phyloP scores from a whole-genome alignment of 92 coral and sea anemone genomes.

The Zoanthus gigantus region DNA sequence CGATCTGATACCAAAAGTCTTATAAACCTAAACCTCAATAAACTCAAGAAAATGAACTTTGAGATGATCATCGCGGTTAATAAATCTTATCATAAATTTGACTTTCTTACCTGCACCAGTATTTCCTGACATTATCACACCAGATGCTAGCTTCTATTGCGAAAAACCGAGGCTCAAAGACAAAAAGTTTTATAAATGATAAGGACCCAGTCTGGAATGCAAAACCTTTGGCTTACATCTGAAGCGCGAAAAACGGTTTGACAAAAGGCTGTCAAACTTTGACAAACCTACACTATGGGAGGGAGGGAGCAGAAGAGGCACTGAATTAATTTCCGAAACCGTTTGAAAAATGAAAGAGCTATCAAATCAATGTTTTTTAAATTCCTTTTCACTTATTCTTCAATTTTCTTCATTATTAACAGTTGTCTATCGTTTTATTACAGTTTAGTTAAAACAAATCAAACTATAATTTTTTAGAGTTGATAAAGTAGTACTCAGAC shows the following conservation, averaged over 20 bases:
- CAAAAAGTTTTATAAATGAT: background rate
- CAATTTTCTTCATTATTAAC: background rate
- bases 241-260: slow-evolving; percentile 50
- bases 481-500: slow-evolving; percentile 15
- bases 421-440: background rate
- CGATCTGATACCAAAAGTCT: background rate
- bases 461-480: background rate
- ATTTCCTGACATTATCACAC: slow-evolving; percentile 25
- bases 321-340: background rate
- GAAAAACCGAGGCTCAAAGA: background rate
- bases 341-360: background rate
- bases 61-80: background rate
- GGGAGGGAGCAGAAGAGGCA: background rate
- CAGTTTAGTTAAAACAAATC: background rate
- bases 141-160: background rate
- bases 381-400: too few relatives aligned
- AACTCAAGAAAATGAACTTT: background rate
- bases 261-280: slow-evolving; percentile 1
- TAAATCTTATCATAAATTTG: background rate
- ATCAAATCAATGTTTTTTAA: too few relatives aligned
- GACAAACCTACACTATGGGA: slow-evolving; percentile 7
- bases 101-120: slow-evolving; percentile 11
- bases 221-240: background rate
- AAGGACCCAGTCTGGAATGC: background rate
- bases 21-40: background rate